Conservation (phyloP, 2,888 invertebrate species). For the Hypomecis punctinalis region DNA sequence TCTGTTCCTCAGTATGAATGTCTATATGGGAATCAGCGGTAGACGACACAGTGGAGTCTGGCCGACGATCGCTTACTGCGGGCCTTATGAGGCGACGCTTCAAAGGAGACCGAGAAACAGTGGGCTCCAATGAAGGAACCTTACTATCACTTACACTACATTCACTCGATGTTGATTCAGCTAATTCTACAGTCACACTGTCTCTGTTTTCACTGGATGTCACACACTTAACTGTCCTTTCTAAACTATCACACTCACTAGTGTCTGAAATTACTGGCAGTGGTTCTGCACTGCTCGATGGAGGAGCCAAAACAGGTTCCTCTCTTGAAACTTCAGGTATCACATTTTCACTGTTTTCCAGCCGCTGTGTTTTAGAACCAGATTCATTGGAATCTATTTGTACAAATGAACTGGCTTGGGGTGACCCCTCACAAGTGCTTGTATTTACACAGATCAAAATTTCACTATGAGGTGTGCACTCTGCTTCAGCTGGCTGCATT, state of each 20-base stretch:
- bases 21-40: slow-evolving; percentile 71
- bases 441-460: slow-evolving; percentile 45
- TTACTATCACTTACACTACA: slow-evolving; percentile 73
- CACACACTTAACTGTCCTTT: slow-evolving; percentile 76
- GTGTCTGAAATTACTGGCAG: slow-evolving; percentile 58
- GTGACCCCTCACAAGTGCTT: slow-evolving; percentile 46
- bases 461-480: slow-evolving; percentile 44
- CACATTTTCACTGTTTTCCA: slow-evolving; percentile 32
- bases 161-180: slow-evolving; percentile 80
- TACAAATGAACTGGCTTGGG: slow-evolving; percentile 54
- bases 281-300: slow-evolving; percentile 71
- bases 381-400: slow-evolving; percentile 44
- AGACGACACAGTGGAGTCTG: slow-evolving; percentile 81
- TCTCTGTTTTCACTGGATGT: slow-evolving; percentile 77
- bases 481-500: slow-evolving; percentile 40
- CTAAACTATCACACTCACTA: slow-evolving; percentile 61
- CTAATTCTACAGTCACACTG: slow-evolving; percentile 78
- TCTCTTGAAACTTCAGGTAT: slow-evolving; percentile 25
- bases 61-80: slow-evolving; percentile 68
- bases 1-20: slow-evolving; percentile 57
- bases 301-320: slow-evolving; percentile 37
- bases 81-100: slow-evolving; percentile 73
- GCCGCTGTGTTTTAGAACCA: slow-evolving; percentile 23
- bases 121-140: slow-evolving; percentile 51
- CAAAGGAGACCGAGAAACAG: slow-evolving; percentile 67